phyloP scores from a whole-genome alignment of 2,797 vertebrate genomes.

The Fratercula arctica region DNA sequence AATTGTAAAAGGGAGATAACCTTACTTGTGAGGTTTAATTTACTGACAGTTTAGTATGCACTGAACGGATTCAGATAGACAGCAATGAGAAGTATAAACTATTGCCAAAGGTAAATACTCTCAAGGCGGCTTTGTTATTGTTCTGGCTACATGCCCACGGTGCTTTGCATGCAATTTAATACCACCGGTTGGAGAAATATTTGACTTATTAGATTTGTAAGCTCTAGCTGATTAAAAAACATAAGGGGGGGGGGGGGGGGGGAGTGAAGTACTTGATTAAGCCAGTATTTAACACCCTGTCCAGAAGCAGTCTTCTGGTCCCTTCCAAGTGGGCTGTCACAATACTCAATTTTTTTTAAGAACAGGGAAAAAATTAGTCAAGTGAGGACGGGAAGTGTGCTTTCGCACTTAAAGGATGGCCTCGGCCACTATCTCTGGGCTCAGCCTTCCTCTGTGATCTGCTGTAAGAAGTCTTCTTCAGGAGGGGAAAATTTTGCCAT shows the following conservation, averaged over 20 bases:
- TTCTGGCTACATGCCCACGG: slow-evolving; percentile 9
- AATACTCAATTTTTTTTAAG: neutral
- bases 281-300: neutral
- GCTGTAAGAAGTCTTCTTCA: neutral
- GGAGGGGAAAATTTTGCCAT: accelerated
- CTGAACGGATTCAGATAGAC: neutral
- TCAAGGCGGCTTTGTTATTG: slow-evolving; percentile 11
- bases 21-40: neutral
- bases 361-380: neutral
- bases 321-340: neutral
- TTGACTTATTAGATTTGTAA: neutral
- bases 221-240: neutral
- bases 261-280: neutral
- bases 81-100: neutral
- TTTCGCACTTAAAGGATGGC: neutral
- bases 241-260: neutral
- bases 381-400: neutral
- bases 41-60: neutral
- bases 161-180: neutral
- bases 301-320: neutral
- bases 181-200: neutral
- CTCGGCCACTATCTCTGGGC: neutral
- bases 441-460: neutral
- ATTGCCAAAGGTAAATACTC: neutral
- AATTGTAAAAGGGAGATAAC: neutral